phyloP scores from a whole-genome alignment of 2,797 vertebrate genomes.

The Onychomys torridus region DNA sequence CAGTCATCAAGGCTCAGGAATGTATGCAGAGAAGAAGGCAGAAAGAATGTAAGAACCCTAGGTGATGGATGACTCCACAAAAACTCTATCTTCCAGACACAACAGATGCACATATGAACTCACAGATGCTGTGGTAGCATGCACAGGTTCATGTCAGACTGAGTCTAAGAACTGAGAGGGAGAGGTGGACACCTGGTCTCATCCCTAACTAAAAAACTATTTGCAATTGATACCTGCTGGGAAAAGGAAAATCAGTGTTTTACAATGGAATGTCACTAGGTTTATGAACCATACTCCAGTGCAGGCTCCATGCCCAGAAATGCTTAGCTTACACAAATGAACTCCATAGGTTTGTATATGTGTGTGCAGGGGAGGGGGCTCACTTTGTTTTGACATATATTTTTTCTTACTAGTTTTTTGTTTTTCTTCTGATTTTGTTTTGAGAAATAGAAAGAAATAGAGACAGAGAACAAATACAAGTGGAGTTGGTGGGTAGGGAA shows the following conservation, averaged over 20 bases:
- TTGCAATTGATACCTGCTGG: not conserved
- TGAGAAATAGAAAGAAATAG: not conserved
- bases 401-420: not conserved
- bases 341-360: not conserved
- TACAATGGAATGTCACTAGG: not conserved
- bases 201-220: not conserved
- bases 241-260: not conserved
- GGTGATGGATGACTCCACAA: not conserved
- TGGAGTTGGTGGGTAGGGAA: not conserved
- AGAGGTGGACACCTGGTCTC: not conserved
- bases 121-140: not conserved
- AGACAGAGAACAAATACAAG: not conserved
- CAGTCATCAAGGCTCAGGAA: not conserved
- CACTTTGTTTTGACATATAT: not conserved
- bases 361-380: not conserved
- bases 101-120: not conserved
- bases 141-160: not conserved
- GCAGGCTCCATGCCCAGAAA: not conserved
- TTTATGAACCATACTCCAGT: not conserved
- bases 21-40: not conserved
- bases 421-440: not conserved
- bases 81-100: not conserved
- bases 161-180: not conserved
- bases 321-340: not conserved
- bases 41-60: not conserved